Evolutionary conservation across 1,140 invertebrate genomes (phyloP), one percentile per base, ranked within the genome.

Genomic region (Drosophila cardini): DNA sequence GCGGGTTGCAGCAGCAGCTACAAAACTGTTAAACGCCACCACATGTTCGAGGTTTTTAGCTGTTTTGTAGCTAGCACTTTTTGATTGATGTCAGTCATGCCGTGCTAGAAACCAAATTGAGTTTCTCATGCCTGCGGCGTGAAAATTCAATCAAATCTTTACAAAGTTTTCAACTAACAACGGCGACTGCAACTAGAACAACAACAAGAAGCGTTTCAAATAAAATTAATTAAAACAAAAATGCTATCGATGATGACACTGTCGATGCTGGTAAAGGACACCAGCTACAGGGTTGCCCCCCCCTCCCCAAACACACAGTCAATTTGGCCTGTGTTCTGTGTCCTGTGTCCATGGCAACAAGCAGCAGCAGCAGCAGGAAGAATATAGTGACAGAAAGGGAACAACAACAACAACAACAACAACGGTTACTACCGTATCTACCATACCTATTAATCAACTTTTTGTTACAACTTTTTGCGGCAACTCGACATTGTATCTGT

Each of bases 401-500:
- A 40, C 45, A 15, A 56, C 46, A 26, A 26, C 21, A 26, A 26
- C 21, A 36, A 40, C 45, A 15, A 56, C 46, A 26, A 26, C 21
- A 26, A 26, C 21, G 2, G 21, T 26, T 26, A 26, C 21, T 26
- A 26, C 21, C 21, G 21, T 4, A 26, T 4, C 21, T 63, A 46
- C 55, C 40, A 48, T 71, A 79, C 79, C 84, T 87, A 89, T 87
- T 87, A 87, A 87, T 87, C 83, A 89, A 87, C 63, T 83, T 87
- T 71, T 55, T 70, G 76, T 78, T 53, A 65, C 72, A 87, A 87
- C 79, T 87, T 87, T 85, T 86, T 55, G 60, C 56, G 60, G 46
- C 48, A 40, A 63, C 30, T 68, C 76, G 67, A 40, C 65, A 52
- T 50, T 48, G 65, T 65, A 56, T 63, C 9, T 46, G 9, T 11